Base-by-base conservation (phyloP, 2,888 invertebrate species). In the Neoitamus cyanurus region DNA sequence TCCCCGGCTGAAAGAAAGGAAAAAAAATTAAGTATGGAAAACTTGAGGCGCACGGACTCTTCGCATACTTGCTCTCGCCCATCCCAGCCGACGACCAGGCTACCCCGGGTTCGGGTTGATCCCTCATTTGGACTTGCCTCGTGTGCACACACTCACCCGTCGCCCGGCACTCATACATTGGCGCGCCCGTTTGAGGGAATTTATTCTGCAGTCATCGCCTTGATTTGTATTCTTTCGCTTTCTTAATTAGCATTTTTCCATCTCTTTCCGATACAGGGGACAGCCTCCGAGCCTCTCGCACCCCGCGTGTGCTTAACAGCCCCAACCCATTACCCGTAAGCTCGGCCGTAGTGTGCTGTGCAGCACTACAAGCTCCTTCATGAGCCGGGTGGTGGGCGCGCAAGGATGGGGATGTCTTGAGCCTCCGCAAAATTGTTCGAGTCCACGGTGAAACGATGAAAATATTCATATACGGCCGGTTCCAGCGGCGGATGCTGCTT, bases 161-260 rank as follows among this genome's bases (percentile, higher is more conserved):
- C 46, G 42, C 25, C 78, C 28, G 70, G 72, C 46, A 69, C 48
- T 13, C 83, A 34, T 46, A 70, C 72, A 83, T 42, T 20, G 30
- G 30, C 20, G 37, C 28, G 13, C 30, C 25, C 75, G 46, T 72
- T 83, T 83, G 70, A 70, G 72, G 83, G 72, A 83, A 83, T 83
- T 83, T 83, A 83, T 72, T 72, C 72, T 83, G 72, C 84, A 84
- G 84, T 84, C 84, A 84, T 80, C 84, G 78, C 72, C 84, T 84
- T 84, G 80, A 84, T 84, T 84, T 84, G 80, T 80, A 84, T 80
- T 84, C 84, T 80, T 84, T 84, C 80, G 84, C 70, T 80, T 84
- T 84, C 84, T 84, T 84, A 84, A 84, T 84, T 84, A 84, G 84
- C 80, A 84, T 84, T 84, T 84, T 84, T 84, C 80, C 72, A 80